Conservation (phyloP, 2,888 invertebrate genomes). For the Andrena hattorfiana region DNA sequence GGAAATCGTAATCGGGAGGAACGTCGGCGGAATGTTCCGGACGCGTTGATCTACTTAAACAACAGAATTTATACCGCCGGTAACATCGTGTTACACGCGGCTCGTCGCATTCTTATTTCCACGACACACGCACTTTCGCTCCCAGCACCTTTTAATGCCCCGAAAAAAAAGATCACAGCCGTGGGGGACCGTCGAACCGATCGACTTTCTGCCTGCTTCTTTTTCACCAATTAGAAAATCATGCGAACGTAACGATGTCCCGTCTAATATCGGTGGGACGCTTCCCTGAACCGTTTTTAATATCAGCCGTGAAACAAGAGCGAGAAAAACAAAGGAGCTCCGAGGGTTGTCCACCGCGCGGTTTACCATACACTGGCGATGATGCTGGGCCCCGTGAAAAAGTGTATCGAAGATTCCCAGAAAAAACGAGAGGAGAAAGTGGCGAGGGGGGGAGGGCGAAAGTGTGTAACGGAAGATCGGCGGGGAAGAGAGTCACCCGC, state of each 20-base stretch:
- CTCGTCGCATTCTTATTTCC: background rate
- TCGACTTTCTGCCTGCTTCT: slow-evolving; percentile 16
- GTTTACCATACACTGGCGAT: slow-evolving; percentile 50
- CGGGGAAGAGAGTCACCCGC: slow-evolving; percentile 67
- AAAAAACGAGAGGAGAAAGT: slow-evolving; percentile 23
- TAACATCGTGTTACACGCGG: background rate
- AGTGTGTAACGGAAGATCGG: slow-evolving; percentile 45
- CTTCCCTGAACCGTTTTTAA: slow-evolving; percentile 68
- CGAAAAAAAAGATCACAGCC: slow-evolving; percentile 1
- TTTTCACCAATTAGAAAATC: slow-evolving; percentile 47
- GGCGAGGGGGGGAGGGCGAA: slow-evolving; percentile 24
- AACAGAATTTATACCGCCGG: slow-evolving; percentile 4
- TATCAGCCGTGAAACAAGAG: slow-evolving; percentile 41
- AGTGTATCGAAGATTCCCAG: slow-evolving; percentile 53
- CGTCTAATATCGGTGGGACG: slow-evolving; percentile 53
- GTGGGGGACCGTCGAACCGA: slow-evolving; percentile 29
- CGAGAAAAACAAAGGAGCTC: background rate
- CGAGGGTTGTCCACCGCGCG: slow-evolving; percentile 46
- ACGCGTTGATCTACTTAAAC: background rate
- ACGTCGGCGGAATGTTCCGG: background rate
- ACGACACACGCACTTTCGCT: slow-evolving; percentile 2
- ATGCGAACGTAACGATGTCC: slow-evolving; percentile 45
- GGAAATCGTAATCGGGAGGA: background rate
- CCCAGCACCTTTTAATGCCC: slow-evolving; percentile 3
- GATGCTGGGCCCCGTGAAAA: slow-evolving; percentile 52